Percentiles rank a stretch among this genome's conserved stretches.
These are phyloP conservation scores for Xestobium rufovillosum DNA, from an alignment of 2,888 invertebrate species.

Conservation along the genomic window DNA sequence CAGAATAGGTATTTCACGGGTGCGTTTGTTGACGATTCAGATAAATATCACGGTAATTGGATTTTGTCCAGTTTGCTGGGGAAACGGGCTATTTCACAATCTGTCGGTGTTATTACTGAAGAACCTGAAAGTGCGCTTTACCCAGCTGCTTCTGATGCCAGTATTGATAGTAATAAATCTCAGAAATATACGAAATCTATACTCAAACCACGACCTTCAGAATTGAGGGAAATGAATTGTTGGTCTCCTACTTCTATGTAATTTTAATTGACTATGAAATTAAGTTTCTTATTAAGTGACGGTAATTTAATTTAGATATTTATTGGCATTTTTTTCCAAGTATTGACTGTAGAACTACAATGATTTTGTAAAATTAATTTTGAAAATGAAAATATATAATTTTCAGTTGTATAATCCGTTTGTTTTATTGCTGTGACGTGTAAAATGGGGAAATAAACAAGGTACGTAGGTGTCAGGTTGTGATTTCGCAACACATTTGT, in stretches of 20 bases:
- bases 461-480: too few relatives aligned
- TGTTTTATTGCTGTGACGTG: too few relatives aligned
- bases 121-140: slow-evolving; percentile 40
- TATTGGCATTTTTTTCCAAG: too few relatives aligned
- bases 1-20: slow-evolving; percentile 56
- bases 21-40: slow-evolving; percentile 41
- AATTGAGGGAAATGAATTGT: slow-evolving; percentile 75
- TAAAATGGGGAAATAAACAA: too few relatives aligned
- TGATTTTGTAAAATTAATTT: too few relatives aligned
- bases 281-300: too few relatives aligned
- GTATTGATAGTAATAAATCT: slow-evolving; percentile 35
- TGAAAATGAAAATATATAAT: too few relatives aligned
- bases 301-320: too few relatives aligned
- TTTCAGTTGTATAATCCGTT: too few relatives aligned
- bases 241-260: slow-evolving; percentile 83
- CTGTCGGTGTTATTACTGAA: slow-evolving; percentile 51
- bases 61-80: slow-evolving; percentile 59
- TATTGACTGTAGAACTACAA: too few relatives aligned
- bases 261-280: too few relatives aligned
- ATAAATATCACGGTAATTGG: slow-evolving; percentile 52
- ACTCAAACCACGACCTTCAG: slow-evolving; percentile 57
- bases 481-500: too few relatives aligned
- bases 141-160: slow-evolving; percentile 22
- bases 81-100: slow-evolving; percentile 54
- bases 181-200: slow-evolving; percentile 28